Evolutionary conservation across 2,113 vertebrate species (phyloP).

Genomic region (Epinephelus lanceolatus): DNA sequence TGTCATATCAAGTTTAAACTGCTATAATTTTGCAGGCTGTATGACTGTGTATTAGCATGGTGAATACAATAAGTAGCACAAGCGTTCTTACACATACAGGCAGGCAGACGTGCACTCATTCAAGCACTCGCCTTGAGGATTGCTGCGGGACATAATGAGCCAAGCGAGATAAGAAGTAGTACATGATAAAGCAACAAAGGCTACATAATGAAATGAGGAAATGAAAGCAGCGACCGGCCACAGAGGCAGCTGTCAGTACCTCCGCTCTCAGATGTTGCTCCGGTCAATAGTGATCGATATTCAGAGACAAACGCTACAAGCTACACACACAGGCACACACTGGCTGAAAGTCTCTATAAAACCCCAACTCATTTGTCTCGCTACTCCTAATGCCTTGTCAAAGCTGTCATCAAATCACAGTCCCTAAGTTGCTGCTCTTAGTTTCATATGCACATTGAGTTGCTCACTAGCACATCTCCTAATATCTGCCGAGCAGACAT

Average conservation of each 20-base stretch:
- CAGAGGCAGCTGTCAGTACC: conserved; percentile 53
- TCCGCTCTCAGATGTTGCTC: conserved; percentile 38
- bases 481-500: not conserved
- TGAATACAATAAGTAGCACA: not conserved
- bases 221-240: conserved; percentile 35
- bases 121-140: conserved; percentile 40
- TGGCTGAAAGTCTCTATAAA: conserved; percentile 27
- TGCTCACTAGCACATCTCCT: conserved; percentile 2
- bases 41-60: not conserved
- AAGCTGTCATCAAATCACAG: conserved; percentile 48
- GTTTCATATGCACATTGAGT: conserved; percentile 38
- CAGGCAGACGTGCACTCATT: conserved; percentile 20
- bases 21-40: not conserved
- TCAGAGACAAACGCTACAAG: conserved; percentile 40
- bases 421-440: conserved; percentile 17
- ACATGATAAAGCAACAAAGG: conserved; percentile 51
- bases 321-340: conserved; percentile 9
- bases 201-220: conserved; percentile 59
- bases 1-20: not conserved
- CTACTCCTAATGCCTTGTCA: conserved; percentile 27
- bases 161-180: conserved; percentile 23
- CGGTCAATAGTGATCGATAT: conserved; percentile 67
- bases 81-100: conserved; percentile 11
- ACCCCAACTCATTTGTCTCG: conserved; percentile 37
- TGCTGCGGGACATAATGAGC: conserved; percentile 47